Base-by-base conservation (phyloP, 2,797 vertebrate species). In the Myiothlypis coronata region DNA sequence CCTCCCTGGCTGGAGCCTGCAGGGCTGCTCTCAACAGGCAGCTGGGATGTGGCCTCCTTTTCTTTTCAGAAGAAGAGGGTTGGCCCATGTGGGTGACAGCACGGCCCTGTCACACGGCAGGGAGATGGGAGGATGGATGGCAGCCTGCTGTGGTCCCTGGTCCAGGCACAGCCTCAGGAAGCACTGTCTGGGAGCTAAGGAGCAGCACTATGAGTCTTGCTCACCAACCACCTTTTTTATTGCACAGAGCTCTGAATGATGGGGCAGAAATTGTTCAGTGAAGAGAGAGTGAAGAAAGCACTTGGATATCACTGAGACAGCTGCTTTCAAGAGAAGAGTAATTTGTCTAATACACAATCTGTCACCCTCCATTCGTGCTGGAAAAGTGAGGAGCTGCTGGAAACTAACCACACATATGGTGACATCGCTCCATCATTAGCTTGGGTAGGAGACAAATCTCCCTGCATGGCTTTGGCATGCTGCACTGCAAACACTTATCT, bases 291-390 rank as follows among this genome's bases (percentile, higher is more conserved):
- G 75, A 87, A 87, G 90, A 70, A 96, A 90, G 52, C 37, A 7
- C 49, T 96, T 65, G 90, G 90, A 93, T 89, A 83, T 85, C 78
- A 39, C 64, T 5, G 53, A 34, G 83, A 64, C 22, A 86, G 86
- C 93, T 94, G 94, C 89, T 97, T 96, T 94, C 16, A 13, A 47
- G 90, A 93, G 78, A 96, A 47, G 89, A 85, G 89, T 92, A 92
- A 96, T 96, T 96, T 97, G 93, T 95, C 95, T 96, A 90, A 96
- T 96, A 87, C 9, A 92, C 94, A 96, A 96, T 94, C 95, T 96
- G 94, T 95, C 96, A 96, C 94, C 89, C 57, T 96, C 89, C 71
- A 84, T 96, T 92, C 71, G 9, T 71, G 86, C 93, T 96, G 94
- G 83, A 96, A 50, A 90, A 95, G 86, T 85, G 94, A 96, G 83